phyloP scores from a whole-genome alignment of 2,888 invertebrate species.

The Morpho achilles region DNA sequence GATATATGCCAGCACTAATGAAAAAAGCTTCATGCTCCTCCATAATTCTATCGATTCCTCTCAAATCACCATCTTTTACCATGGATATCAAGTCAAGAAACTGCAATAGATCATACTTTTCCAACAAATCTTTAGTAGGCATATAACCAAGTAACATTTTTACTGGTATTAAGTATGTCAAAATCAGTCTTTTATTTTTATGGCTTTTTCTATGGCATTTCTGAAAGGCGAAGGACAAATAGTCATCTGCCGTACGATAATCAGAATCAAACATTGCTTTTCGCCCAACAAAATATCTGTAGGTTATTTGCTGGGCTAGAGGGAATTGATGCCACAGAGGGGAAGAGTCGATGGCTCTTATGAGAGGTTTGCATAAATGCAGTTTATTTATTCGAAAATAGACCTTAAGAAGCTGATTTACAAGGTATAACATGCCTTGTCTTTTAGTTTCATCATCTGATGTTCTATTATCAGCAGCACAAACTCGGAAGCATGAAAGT shows the following conservation, averaged over 20 bases:
- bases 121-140: slow-evolving; percentile 88
- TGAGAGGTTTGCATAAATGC: slow-evolving; percentile 94
- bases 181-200: slow-evolving; percentile 93
- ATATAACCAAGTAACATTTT: slow-evolving; percentile 98
- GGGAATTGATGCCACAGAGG: slow-evolving; percentile 93
- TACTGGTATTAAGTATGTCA: slow-evolving; percentile 97
- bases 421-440: slow-evolving; percentile 96
- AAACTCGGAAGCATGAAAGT: slow-evolving; percentile 95
- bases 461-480: slow-evolving; percentile 95
- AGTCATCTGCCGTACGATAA: slow-evolving; percentile 95
- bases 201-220: slow-evolving; percentile 89
- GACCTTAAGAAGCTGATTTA: slow-evolving; percentile 96
- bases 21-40: slow-evolving; percentile 94
- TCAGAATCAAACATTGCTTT: slow-evolving; percentile 99
- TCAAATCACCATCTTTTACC: slow-evolving; percentile 93
- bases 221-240: slow-evolving; percentile 94
- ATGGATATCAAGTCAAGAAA: slow-evolving; percentile 94
- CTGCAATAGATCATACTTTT: slow-evolving; percentile 93
- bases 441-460: slow-evolving; percentile 95
- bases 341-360: slow-evolving; percentile 96
- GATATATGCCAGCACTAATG: slow-evolving; percentile 97
- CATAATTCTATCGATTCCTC: slow-evolving; percentile 90
- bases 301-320: slow-evolving; percentile 96
- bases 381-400: slow-evolving; percentile 95
- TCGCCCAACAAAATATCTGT: slow-evolving; percentile 97